Percentiles rank a stretch among this genome's conserved stretches.
phyloP scores from a whole-genome alignment of 1,140 invertebrate genomes.

The Drosophila watanabei region DNA sequence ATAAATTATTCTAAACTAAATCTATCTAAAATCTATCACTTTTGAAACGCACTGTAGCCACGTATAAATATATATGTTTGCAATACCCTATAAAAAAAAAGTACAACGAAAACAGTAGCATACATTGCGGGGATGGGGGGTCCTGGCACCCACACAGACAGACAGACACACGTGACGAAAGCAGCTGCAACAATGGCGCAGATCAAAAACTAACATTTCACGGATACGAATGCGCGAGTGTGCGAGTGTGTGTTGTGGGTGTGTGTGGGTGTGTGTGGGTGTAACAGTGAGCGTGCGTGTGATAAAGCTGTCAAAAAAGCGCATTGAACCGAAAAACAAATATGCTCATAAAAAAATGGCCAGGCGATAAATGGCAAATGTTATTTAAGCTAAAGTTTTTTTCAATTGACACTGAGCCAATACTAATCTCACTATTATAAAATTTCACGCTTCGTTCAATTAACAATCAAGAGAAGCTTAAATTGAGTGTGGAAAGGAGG shows the following conservation, averaged over 20 bases:
- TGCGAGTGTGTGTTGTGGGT: conserved; percentile 5
- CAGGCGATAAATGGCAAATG: conserved; percentile 29
- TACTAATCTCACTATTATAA: conserved; percentile 32
- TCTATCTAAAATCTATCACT: not conserved
- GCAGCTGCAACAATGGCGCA: conserved; percentile 48
- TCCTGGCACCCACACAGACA: not conserved
- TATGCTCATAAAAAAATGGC: conserved; percentile 26
- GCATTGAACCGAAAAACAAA: conserved; percentile 26
- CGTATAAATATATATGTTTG: conserved; percentile 3
- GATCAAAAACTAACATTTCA: conserved; percentile 35
- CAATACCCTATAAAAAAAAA: conserved; percentile 47
- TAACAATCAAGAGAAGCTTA: conserved; percentile 28
- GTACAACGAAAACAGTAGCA: conserved; percentile 33
- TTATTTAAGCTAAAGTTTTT: conserved; percentile 26
- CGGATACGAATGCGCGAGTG: conserved; percentile 1
- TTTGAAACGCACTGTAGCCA: conserved; percentile 28
- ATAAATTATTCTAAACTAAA: too few relatives aligned
- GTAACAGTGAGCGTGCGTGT: conserved; percentile 7
- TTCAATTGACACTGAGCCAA: conserved; percentile 25
- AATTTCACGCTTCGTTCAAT: conserved; percentile 45
- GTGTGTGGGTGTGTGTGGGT: conserved; percentile 1
- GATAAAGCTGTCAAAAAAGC: conserved; percentile 34
- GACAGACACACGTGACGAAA: conserved; percentile 22
- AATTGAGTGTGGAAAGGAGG: not conserved
- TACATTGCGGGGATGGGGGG: conserved; percentile 1